These are phyloP conservation scores for Oncorhynchus tshawytscha DNA, from an alignment of 2,113 vertebrate species.

Conservation along the genomic window DNA sequence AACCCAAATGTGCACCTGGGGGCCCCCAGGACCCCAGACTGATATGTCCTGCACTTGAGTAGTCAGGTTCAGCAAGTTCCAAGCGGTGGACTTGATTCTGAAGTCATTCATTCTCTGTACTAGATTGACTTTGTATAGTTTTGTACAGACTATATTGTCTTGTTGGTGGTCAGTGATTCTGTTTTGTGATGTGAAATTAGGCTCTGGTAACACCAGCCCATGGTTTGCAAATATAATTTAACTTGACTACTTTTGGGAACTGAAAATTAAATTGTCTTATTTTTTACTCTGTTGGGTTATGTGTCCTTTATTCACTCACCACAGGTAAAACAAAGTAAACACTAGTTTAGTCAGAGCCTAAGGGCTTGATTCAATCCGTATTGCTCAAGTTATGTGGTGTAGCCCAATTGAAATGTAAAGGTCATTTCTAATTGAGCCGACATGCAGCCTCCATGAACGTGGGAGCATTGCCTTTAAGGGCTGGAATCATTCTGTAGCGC, in stretches of 20 bases:
- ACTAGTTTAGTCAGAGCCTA: no score
- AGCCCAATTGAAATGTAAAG: no score
- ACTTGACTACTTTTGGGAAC: conserved; percentile 45
- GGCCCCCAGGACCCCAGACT: neutral
- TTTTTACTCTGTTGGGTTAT: conserved; percentile 33
- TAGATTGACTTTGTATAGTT: conserved; percentile 18
- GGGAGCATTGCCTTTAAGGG: no score
- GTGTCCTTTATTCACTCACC: neutral
- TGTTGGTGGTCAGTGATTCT: conserved; percentile 19
- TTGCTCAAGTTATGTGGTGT: no score
- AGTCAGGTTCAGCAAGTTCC: neutral
- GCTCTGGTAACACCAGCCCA: conserved; percentile 1
- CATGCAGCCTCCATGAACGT: no score
- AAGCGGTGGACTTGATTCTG: neutral
- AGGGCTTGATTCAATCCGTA: no score
- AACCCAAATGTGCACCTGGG: no score
- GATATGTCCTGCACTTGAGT: conserved; percentile 9
- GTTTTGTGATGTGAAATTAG: conserved; percentile 23
- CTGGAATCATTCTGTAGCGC: no score
- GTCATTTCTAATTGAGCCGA: no score
- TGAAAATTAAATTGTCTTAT: conserved; percentile 47
- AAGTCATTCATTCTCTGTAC: neutral
- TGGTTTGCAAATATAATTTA: conserved; percentile 4
- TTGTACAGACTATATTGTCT: conserved; percentile 22
- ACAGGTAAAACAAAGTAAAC: neutral